Percentiles rank a stretch among this genome's conserved stretches.
Conservation (phyloP, 2,113 vertebrate genomes). For the Gadus chalcogrammus region DNA sequence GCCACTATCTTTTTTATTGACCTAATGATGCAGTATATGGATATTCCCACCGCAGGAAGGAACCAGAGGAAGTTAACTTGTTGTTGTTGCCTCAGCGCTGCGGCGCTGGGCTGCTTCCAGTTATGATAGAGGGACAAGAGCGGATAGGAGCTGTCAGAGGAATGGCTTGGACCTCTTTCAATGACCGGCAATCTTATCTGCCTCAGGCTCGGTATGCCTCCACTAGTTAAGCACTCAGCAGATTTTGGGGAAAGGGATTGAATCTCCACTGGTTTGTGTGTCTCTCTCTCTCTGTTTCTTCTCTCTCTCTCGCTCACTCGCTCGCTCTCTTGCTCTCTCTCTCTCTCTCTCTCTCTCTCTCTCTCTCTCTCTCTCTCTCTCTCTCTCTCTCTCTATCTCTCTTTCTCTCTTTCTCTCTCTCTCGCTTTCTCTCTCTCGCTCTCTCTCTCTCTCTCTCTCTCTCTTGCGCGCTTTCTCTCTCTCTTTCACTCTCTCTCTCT, state of each 20-base stretch:
- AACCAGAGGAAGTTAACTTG: slow-evolving; percentile 44
- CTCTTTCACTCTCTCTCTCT: not conserved
- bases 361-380: too few relatives aligned
- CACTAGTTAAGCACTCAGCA: slow-evolving; percentile 46
- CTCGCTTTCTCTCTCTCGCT: too few relatives aligned
- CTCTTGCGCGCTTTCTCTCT: not conserved
- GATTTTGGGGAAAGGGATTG: slow-evolving; percentile 45
- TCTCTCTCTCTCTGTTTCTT: not conserved
- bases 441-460: not conserved
- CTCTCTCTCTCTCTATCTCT: too few relatives aligned
- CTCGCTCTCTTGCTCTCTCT: too few relatives aligned
- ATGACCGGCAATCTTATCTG: slow-evolving; percentile 68
- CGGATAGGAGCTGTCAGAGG: slow-evolving; percentile 64
- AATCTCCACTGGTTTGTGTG: slow-evolving; percentile 1
- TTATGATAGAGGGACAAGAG: slow-evolving; percentile 50
- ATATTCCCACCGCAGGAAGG: slow-evolving; percentile 22
- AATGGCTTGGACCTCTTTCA: slow-evolving; percentile 59
- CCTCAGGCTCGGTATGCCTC: slow-evolving; percentile 61
- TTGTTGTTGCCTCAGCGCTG: slow-evolving; percentile 23
- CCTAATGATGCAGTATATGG: slow-evolving; percentile 3
- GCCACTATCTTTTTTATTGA: slow-evolving; percentile 33
- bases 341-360: too few relatives aligned
- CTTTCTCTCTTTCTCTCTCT: too few relatives aligned
- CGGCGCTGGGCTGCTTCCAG: slow-evolving; percentile 62
- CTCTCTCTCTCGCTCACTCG: too few relatives aligned